These are phyloP conservation scores for Anguilla rostrata DNA, from an alignment of 2,113 vertebrate species.

Conservation along the genomic window DNA sequence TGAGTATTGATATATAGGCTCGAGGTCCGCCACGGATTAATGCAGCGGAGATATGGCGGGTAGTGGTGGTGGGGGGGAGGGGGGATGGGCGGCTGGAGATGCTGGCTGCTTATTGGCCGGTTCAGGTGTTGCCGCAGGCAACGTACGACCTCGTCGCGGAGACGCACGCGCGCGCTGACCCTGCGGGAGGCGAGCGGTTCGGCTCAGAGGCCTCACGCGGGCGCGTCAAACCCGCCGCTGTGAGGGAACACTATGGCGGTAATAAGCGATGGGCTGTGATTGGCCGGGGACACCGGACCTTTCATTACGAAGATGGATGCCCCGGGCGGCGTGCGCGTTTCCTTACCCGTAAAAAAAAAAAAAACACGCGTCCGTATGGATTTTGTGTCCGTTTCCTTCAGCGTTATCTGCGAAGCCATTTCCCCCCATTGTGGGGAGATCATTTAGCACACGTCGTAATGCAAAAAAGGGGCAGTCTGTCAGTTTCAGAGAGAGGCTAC, in stretches of 20 bases:
- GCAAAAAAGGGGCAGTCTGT: not conserved
- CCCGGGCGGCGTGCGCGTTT: not conserved
- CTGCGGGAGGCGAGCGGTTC: not conserved
- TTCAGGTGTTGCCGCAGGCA: no score
- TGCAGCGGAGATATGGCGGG: not conserved
- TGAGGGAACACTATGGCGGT: not conserved
- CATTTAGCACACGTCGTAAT: not conserved
- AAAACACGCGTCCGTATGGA: not conserved
- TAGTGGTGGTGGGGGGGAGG: not conserved
- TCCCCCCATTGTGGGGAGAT: not conserved
- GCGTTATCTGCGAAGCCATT: not conserved
- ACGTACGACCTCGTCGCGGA: no score
- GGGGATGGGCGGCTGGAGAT: no score
- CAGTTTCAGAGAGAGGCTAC: not conserved
- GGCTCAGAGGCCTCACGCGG: not conserved
- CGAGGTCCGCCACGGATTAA: not conserved
- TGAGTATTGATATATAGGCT: not conserved
- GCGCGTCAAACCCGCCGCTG: not conserved
- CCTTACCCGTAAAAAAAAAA: not conserved
- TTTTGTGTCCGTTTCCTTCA: not conserved
- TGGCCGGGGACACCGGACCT: not conserved
- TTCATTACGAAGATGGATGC: not conserved
- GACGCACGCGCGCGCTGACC: no score
- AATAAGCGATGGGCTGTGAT: not conserved
- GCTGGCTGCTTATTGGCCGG: not conserved